A percentile compares a stretch with the other conserved stretches of the same genome.
These are phyloP conservation scores for Zoanthus sansibaricus DNA, from an alignment of 92 coral and sea anemone species.

Conservation along the genomic window DNA sequence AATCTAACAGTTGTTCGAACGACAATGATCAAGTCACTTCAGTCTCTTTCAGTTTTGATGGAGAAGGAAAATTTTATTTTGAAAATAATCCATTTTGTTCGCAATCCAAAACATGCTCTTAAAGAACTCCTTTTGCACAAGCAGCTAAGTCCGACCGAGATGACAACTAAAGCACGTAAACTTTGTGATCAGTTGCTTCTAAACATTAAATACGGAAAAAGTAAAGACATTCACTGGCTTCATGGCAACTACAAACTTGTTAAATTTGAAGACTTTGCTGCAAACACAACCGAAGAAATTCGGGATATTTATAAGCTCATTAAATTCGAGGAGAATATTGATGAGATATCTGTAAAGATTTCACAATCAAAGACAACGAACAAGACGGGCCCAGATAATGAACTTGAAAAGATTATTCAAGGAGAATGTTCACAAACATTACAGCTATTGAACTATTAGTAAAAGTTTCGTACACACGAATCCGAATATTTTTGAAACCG, in stretches of 20 bases:
- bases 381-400: not conserved
- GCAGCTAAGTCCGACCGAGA: not conserved
- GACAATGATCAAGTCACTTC: slow-evolving; percentile 50
- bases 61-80: slow-evolving; percentile 22
- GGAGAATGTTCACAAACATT: slow-evolving; percentile 19
- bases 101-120: slow-evolving; percentile 56
- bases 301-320: slow-evolving; percentile 15
- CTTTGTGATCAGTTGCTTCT: slow-evolving; percentile 37
- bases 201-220: slow-evolving; percentile 24
- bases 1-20: slow-evolving; percentile 50
- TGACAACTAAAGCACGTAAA: slow-evolving; percentile 28
- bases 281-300: slow-evolving; percentile 11
- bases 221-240: slow-evolving; percentile 25
- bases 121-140: not conserved
- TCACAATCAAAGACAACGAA: slow-evolving; percentile 3
- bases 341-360: not conserved
- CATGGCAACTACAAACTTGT: slow-evolving; percentile 41
- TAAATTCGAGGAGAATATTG: not conserved
- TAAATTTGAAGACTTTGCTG: slow-evolving; percentile 25
- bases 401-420: slow-evolving; percentile 1
- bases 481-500: not conserved
- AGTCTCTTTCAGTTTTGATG: slow-evolving; percentile 48
- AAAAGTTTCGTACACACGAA: not conserved
- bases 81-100: slow-evolving; percentile 62
- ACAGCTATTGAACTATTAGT: slow-evolving; percentile 7